Evolutionary conservation across 2,797 vertebrate genomes (phyloP).

Genomic region (Falco peregrinus): DNA sequence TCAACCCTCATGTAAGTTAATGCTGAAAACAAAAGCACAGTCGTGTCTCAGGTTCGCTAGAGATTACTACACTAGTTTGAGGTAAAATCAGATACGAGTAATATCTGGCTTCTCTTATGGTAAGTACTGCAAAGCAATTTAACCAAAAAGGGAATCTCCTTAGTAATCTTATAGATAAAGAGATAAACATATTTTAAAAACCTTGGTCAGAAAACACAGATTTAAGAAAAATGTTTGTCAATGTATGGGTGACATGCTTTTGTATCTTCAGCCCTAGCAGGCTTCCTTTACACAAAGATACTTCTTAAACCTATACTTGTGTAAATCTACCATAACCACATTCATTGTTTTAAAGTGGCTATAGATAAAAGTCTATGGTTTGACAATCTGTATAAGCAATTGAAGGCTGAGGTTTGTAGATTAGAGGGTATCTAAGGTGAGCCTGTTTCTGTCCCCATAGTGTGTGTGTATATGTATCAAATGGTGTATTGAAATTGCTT

Average conservation of each 20-base stretch:
- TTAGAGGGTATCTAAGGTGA: not conserved
- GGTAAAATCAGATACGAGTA: not conserved
- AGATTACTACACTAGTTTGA: not conserved
- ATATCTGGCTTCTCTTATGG: not conserved
- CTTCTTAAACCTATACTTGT: not conserved
- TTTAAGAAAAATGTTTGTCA: not conserved
- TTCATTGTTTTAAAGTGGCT: not conserved
- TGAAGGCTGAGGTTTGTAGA: not conserved
- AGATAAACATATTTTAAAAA: no score
- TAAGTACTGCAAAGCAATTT: not conserved
- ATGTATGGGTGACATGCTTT: fast-evolving
- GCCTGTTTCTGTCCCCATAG: not conserved
- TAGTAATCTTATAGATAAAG: not conserved
- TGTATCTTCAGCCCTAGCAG: not conserved
- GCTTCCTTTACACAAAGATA: fast-evolving
- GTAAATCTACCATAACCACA: not conserved
- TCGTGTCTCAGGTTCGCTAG: not conserved
- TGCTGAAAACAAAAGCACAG: not conserved
- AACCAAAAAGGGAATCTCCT: not conserved
- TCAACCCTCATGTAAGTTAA: not conserved
- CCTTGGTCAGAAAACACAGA: not conserved
- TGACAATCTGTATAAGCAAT: not conserved
- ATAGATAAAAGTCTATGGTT: not conserved
- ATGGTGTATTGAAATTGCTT: not conserved
- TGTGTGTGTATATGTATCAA: not conserved